phyloP scores from a whole-genome alignment of 2,888 invertebrate species.

The Gibbula magus region DNA sequence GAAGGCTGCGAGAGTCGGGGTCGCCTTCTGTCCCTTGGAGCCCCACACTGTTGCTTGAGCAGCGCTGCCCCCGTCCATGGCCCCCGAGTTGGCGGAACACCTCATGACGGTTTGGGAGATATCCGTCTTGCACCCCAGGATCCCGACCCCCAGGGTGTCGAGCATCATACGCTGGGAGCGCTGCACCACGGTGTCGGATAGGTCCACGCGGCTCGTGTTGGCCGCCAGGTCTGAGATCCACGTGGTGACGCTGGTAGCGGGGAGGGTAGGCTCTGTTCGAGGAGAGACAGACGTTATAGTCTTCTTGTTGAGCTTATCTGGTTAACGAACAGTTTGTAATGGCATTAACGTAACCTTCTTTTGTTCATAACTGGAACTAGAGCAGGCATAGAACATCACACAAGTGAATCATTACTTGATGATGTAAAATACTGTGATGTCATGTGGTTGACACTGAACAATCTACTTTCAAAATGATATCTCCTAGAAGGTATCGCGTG shows the following conservation, averaged over 20 bases:
- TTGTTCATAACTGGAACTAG: too few species aligned
- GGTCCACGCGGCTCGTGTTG: constrained; percentile 39
- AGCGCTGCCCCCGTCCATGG: constrained; percentile 1
- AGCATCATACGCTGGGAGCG: constrained; percentile 61
- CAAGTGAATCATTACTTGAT: too few species aligned
- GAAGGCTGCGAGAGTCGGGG: constrained; percentile 48
- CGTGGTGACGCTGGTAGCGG: constrained; percentile 43
- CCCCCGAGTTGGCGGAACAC: constrained; percentile 31
- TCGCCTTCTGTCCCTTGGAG: constrained; percentile 31
- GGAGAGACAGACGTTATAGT: too few species aligned
- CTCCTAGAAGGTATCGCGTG: too few species aligned
- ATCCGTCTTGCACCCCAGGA: constrained; percentile 52
- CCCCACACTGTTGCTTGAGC: constrained; percentile 38
- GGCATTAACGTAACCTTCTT: too few species aligned
- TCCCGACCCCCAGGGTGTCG: constrained; percentile 54
- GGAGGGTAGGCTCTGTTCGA: constrained; percentile 31
- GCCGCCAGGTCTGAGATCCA: constrained; percentile 50
- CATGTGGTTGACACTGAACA: too few species aligned
- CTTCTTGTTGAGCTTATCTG: too few species aligned
- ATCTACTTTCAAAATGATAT: too few species aligned
- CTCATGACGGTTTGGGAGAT: constrained; percentile 45
- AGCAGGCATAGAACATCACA: too few species aligned
- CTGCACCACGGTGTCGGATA: constrained; percentile 44
- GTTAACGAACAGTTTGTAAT: too few species aligned
- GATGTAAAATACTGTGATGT: too few species aligned